These are phyloP conservation scores for Aphodius granarius DNA, from an alignment of 2,888 invertebrate species.

Conservation along the genomic window DNA sequence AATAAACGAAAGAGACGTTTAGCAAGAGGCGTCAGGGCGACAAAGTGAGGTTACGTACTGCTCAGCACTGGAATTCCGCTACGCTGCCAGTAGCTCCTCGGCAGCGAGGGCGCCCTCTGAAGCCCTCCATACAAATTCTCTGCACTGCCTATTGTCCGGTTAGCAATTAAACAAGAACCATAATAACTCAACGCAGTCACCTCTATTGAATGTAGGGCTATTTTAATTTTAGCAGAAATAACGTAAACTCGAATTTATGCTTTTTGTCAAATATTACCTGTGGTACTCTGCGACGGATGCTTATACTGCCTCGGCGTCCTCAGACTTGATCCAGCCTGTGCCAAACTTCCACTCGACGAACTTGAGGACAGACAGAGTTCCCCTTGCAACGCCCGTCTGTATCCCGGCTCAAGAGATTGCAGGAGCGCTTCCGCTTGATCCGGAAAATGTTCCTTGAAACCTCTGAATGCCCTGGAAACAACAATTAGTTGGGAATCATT, in stretches of 20 bases:
- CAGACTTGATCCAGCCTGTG: slow-evolving; percentile 45
- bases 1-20: neutral
- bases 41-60: slow-evolving; percentile 44
- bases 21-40: neutral
- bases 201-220: neutral
- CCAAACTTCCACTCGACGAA: slow-evolving; percentile 58
- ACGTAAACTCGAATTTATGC: neutral
- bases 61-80: slow-evolving; percentile 62
- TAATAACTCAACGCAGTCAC: slow-evolving; percentile 3
- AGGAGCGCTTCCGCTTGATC: slow-evolving; percentile 85
- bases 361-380: slow-evolving; percentile 61
- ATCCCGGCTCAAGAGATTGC: slow-evolving; percentile 77
- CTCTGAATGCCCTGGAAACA: slow-evolving; percentile 77
- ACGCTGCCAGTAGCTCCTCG: slow-evolving; percentile 62
- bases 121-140: slow-evolving; percentile 61
- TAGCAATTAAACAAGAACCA: slow-evolving; percentile 19
- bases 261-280: slow-evolving; percentile 50
- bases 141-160: slow-evolving; percentile 57
- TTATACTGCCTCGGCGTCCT: slow-evolving; percentile 51
- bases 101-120: slow-evolving; percentile 62
- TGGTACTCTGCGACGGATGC: slow-evolving; percentile 49
- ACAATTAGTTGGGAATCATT: slow-evolving; percentile 8
- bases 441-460: slow-evolving; percentile 87
- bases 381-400: slow-evolving; percentile 64
- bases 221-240: neutral